Conservation (phyloP, 2,797 vertebrate genomes). For the Cyprinella venusta region DNA sequence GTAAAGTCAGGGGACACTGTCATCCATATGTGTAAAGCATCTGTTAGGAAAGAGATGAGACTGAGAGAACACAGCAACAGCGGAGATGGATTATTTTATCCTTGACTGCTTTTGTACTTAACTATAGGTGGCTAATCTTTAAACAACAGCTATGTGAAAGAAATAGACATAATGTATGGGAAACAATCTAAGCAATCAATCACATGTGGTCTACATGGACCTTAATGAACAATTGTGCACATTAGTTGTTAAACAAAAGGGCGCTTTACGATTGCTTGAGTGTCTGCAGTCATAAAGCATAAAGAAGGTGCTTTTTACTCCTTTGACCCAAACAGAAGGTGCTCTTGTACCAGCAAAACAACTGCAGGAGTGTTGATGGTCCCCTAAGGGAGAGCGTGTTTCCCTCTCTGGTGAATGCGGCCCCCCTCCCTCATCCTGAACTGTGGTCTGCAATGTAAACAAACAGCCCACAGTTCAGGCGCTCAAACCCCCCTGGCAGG, state of each 20-base stretch:
- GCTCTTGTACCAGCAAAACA: slow-evolving; percentile 60
- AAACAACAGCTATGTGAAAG: slow-evolving; percentile 34
- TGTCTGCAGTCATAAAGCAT: slow-evolving; percentile 50
- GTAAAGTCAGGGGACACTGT: background rate
- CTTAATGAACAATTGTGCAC: slow-evolving; percentile 40
- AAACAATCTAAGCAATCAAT: slow-evolving; percentile 31
- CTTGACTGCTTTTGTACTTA: slow-evolving; percentile 30
- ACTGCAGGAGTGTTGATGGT: slow-evolving; percentile 55
- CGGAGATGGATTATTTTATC: background rate
- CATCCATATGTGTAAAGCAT: slow-evolving; percentile 53
- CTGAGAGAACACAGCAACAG: slow-evolving; percentile 3
- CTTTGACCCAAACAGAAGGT: slow-evolving; percentile 58
- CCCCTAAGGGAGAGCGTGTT: slow-evolving; percentile 32
- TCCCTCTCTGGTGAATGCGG: slow-evolving; percentile 10
- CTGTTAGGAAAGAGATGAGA: slow-evolving; percentile 7
- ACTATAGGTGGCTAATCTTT: background rate
- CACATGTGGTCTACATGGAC: slow-evolving; percentile 15
- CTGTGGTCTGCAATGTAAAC: slow-evolving; percentile 55
- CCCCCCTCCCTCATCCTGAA: slow-evolving; percentile 25
- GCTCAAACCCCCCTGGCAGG: slow-evolving; percentile 20
- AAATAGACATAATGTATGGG: background rate
- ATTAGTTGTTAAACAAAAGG: slow-evolving; percentile 50
- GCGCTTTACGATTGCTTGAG: slow-evolving; percentile 34
- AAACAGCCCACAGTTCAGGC: slow-evolving; percentile 40
- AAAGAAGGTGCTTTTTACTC: slow-evolving; percentile 56